Conservation (phyloP, 92 coral and sea anemone species). For the Diadumene lineata region DNA sequence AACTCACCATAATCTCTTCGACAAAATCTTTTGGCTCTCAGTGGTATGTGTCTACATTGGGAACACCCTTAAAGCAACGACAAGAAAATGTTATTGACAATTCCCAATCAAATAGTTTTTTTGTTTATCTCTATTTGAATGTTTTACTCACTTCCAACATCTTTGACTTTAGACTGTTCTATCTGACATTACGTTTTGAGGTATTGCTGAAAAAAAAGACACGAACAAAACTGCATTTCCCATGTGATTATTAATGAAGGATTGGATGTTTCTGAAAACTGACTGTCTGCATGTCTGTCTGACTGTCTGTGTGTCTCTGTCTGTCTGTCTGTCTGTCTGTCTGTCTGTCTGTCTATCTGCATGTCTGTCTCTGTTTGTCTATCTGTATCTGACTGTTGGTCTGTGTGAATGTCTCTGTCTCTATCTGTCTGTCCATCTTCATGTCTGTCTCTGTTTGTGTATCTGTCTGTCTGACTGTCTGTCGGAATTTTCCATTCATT, state of each 20-base stretch:
- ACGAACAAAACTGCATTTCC: not conserved
- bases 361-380: not conserved
- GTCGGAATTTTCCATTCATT: not conserved
- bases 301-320: not conserved
- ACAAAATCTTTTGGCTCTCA: conserved; percentile 80
- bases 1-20: conserved; percentile 86
- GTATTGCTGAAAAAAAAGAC: conserved; percentile 41
- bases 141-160: not conserved
- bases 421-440: not conserved
- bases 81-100: too few species aligned
- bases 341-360: not conserved
- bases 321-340: not conserved
- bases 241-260: too few species aligned
- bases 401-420: not conserved
- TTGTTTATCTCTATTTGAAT: too few species aligned
- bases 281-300: not conserved
- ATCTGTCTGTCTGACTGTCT: not conserved
- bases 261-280: not conserved
- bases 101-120: too few species aligned
- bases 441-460: too few species aligned
- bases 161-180: conserved; percentile 52
- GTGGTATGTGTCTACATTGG: conserved; percentile 73
- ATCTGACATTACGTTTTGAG: conserved; percentile 62
- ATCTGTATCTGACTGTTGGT: not conserved
- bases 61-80: conserved; percentile 82